Conservation (phyloP, 2,797 vertebrate species). For the Pangasius macronema region DNA sequence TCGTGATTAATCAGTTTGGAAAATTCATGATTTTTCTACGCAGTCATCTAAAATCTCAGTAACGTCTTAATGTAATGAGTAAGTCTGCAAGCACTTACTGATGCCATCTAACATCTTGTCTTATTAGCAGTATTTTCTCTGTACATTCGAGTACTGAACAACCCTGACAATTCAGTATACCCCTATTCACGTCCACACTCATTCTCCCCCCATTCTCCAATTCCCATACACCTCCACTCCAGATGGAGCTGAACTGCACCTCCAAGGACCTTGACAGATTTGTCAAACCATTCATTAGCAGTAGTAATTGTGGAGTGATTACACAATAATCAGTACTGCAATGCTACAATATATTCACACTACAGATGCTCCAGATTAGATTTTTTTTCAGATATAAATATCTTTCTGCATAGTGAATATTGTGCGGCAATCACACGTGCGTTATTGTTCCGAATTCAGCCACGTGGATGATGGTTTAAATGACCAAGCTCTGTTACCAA, state of each 20-base stretch:
- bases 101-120: neutral
- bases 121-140: neutral
- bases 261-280: neutral
- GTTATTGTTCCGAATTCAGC: neutral
- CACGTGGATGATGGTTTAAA: neutral
- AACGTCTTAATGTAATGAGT: neutral
- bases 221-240: neutral
- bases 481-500: neutral
- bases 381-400: neutral
- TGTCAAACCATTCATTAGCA: neutral
- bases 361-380: neutral
- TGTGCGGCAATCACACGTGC: neutral
- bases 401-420: neutral
- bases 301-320: neutral
- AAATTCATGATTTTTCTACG: neutral
- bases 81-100: neutral
- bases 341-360: neutral
- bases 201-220: neutral
- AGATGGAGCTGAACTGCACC: neutral
- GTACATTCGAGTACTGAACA: neutral
- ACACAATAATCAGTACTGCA: neutral
- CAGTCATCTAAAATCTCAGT: neutral
- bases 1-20: neutral
- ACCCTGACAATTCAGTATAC: neutral
- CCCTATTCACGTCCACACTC: neutral